Conservation (phyloP, 2,888 invertebrate species). For the Monochamus alternatus region DNA sequence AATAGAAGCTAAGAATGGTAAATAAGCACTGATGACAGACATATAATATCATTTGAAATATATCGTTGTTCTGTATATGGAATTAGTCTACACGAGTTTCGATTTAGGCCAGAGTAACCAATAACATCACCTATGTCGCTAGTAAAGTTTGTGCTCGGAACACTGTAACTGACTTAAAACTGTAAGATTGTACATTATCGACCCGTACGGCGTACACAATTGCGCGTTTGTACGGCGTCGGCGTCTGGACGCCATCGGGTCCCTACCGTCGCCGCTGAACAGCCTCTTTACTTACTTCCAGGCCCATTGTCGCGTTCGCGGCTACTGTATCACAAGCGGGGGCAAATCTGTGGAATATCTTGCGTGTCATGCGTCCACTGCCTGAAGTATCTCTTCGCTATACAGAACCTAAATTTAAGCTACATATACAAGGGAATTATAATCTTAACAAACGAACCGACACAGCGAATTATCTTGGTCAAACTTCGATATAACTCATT, state of each 20-base stretch:
- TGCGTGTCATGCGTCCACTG: constrained; percentile 44
- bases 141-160: constrained; percentile 61
- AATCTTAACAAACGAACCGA: background rate
- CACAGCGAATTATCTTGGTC: background rate
- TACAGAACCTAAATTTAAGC: constrained; percentile 47
- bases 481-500: background rate
- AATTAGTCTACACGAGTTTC: constrained; percentile 72
- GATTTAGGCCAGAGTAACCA: constrained; percentile 71
- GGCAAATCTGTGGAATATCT: constrained; percentile 49
- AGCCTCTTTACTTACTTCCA: constrained; percentile 44
- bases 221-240: constrained; percentile 49
- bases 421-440: constrained; percentile 16
- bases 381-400: constrained; percentile 42
- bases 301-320: constrained; percentile 56
- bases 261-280: constrained; percentile 39
- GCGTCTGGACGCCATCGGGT: constrained; percentile 41
- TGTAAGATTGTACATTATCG: constrained; percentile 59
- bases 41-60: constrained; percentile 69
- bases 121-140: constrained; percentile 66
- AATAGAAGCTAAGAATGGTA: constrained; percentile 70
- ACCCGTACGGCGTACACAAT: constrained; percentile 56
- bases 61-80: constrained; percentile 72
- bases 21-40: constrained; percentile 70
- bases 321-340: constrained; percentile 61
- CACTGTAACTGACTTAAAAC: constrained; percentile 56